A percentile compares a stretch with the other conserved stretches of the same genome.
Evolutionary conservation across 2,797 vertebrate genomes (phyloP).

Genomic region (Mormyrops attenuatus): DNA sequence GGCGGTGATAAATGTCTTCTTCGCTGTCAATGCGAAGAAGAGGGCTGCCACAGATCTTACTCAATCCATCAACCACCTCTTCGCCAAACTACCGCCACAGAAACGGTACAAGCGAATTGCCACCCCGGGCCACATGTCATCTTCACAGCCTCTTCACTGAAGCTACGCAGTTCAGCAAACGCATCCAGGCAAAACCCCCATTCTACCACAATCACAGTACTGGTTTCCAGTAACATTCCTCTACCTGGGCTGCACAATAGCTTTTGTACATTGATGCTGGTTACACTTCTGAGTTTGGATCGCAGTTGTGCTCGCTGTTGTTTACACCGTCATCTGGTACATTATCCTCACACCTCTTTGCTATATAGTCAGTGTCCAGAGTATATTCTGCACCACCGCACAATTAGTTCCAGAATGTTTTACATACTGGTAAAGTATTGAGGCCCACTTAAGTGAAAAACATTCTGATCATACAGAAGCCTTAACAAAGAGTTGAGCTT

Average conservation of each 20-base stretch:
- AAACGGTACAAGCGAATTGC: not conserved
- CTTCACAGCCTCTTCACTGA: not conserved
- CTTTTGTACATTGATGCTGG: not conserved
- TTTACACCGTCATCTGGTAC: not conserved
- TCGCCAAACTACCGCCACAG: not conserved
- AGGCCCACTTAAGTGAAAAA: not conserved
- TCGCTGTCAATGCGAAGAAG: not conserved
- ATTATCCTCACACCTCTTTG: not conserved
- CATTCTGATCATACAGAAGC: not conserved
- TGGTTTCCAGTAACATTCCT: not conserved
- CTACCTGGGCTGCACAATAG: not conserved
- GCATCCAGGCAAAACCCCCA: not conserved
- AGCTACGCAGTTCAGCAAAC: not conserved
- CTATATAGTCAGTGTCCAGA: not conserved
- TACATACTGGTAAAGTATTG: not conserved
- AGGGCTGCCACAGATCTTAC: not conserved
- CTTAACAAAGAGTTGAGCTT: not conserved
- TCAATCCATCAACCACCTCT: not conserved
- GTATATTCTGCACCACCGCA: not conserved
- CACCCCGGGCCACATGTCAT: not conserved
- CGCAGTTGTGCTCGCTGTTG: not conserved
- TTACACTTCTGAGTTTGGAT: not conserved
- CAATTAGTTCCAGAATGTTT: not conserved
- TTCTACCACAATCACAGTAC: not conserved
- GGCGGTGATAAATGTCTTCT: not conserved